Evolutionary conservation across 2,113 vertebrate species (phyloP).

Genomic region (Genyomyrus donnyi): DNA sequence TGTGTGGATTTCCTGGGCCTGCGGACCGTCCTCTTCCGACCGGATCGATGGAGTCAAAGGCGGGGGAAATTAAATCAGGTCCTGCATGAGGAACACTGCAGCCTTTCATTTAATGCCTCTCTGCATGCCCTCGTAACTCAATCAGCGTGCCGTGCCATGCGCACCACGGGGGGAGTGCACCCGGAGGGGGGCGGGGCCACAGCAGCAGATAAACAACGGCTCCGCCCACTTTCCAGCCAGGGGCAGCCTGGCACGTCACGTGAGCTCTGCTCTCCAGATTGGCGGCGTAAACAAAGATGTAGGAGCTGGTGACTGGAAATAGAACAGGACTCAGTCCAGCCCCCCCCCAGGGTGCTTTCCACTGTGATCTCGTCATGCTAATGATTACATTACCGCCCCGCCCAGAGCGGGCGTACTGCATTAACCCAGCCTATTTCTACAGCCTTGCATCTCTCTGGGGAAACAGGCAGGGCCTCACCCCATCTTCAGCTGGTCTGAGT

Average conservation of each 20-base stretch:
- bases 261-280: constrained; percentile 40
- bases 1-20: neutral
- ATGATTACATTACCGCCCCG: neutral
- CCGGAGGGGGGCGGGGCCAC: constrained; percentile 18
- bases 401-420: neutral
- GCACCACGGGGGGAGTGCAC: constrained; percentile 14
- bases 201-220: neutral
- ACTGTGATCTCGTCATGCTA: neutral
- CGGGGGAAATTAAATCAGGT: constrained; percentile 22
- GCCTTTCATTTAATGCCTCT: constrained; percentile 39
- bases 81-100: constrained; percentile 31
- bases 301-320: constrained; percentile 50
- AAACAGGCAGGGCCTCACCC: neutral
- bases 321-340: constrained; percentile 50
- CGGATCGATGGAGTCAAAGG: constrained; percentile 33
- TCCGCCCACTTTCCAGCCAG: neutral
- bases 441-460: neutral
- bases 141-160: constrained; percentile 46
- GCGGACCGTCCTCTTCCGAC: constrained; percentile 17
- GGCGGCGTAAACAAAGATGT: constrained; percentile 44
- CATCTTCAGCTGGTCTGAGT: neutral
- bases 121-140: constrained; percentile 32
- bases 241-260: constrained; percentile 28
- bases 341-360: neutral
- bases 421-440: neutral